Conservation (phyloP, 2,797 vertebrate species). For the Euphonia xanthogaster region DNA sequence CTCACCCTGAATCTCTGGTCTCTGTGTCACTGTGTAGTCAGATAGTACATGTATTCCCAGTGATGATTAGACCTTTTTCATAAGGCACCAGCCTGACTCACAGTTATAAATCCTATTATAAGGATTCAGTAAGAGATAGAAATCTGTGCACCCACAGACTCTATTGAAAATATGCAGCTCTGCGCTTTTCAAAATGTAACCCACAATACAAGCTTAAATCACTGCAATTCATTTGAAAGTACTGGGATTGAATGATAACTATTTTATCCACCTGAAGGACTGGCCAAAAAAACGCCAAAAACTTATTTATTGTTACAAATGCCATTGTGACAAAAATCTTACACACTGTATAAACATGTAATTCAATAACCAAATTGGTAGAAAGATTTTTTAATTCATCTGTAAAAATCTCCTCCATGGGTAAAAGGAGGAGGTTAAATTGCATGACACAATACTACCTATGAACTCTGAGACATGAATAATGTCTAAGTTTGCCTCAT, state of each 20-base stretch:
- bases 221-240: background rate
- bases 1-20: background rate
- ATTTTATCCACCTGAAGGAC: background rate
- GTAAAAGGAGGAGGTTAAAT: background rate
- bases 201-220: background rate
- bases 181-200: background rate
- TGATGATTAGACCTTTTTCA: background rate
- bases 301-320: background rate
- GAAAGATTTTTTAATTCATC: background rate
- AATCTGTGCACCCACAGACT: background rate
- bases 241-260: background rate
- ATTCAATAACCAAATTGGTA: background rate
- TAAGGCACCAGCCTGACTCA: background rate
- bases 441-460: background rate
- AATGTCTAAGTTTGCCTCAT: background rate
- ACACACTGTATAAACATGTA: background rate
- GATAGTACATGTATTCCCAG: background rate
- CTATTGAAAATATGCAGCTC: background rate
- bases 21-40: background rate
- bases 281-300: background rate
- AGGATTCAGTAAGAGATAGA: background rate
- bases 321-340: background rate
- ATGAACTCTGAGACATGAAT: background rate
- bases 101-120: background rate
- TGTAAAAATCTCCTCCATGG: background rate